Base-by-base conservation (phyloP, 2,113 vertebrate species). In the Phylloscopus trochilus region DNA sequence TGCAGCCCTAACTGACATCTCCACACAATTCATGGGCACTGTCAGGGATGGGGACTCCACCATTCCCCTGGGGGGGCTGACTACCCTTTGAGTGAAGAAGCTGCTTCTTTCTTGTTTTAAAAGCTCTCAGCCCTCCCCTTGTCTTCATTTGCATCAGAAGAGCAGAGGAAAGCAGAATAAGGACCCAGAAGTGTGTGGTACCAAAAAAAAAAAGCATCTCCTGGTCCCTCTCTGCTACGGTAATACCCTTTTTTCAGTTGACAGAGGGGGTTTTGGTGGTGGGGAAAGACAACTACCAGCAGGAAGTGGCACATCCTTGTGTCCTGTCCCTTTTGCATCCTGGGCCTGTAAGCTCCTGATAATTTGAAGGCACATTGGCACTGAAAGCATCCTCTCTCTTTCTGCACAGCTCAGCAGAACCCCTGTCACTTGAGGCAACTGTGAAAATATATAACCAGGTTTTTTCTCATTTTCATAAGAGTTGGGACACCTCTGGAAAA, bases 161-260 rank as follows among this genome's bases (percentile, higher is more conserved):
- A 27, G 33, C 20, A 37, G 18, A 81, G 7, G 20, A 31, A 74
- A 82, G 60, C 11, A 47, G n/a, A 55, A 80, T 21, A 68, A 47
- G 17, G 22, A 37, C 13, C n/a, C 1, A 0, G 10, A 0, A 2
- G 49, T 7, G 15, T 1, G 2, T 55, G 15, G 30, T 47, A 90
- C 28, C 39, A 31, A 33, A 87, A 64, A 31, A 33, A 87, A 64
- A 26, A 56, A 10, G 1, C 26, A 30, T 10, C 15, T 63, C 3
- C 31, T 21, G 70, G 41, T 69, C 41, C n/a, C 21, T 69, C 64
- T 68, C 24, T 72, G 49, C 10, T 37, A 2, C 23, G 56, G 37
- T 0, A 5, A 27, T 15, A 47, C 22, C 22, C 10, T 39, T 31
- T 60, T 81, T 56, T 56, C 46, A 26, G 23, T 86, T 76, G 39